phyloP scores from a whole-genome alignment of 2,113 vertebrate species.

The Sinocyclocheilus grahami region DNA sequence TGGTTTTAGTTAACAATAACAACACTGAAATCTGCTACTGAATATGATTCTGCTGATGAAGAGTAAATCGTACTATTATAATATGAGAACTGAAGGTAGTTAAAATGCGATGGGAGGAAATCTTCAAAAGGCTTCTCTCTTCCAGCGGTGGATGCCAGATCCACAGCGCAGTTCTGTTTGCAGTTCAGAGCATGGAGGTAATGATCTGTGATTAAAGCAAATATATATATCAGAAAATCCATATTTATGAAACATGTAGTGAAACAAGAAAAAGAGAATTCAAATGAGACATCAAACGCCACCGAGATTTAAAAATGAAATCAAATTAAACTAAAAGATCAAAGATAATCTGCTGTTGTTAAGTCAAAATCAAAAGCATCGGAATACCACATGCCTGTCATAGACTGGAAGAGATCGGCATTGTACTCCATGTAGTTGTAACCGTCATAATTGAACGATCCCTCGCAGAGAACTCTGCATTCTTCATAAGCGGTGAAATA shows the following conservation, averaged over 20 bases:
- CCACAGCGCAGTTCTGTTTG: slow-evolving; percentile 87
- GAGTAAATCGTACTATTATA: slow-evolving; percentile 85
- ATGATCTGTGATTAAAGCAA: slow-evolving; percentile 81
- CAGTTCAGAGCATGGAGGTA: slow-evolving; percentile 91
- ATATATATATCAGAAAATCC: background rate
- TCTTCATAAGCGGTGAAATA: slow-evolving; percentile 81
- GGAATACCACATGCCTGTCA: slow-evolving; percentile 78
- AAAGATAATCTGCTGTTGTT: background rate
- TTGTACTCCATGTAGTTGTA: slow-evolving; percentile 98
- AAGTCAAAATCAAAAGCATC: background rate
- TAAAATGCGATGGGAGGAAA: slow-evolving; percentile 90
- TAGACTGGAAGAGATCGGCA: slow-evolving; percentile 89
- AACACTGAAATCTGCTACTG: background rate
- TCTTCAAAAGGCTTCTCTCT: slow-evolving; percentile 87
- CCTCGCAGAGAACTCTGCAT: slow-evolving; percentile 89
- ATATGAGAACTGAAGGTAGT: slow-evolving; percentile 98
- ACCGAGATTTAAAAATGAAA: background rate
- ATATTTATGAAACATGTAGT: background rate
- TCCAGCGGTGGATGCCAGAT: slow-evolving; percentile 82
- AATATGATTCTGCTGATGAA: background rate
- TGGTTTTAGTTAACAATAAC: background rate
- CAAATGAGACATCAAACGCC: background rate
- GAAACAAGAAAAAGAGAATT: background rate
- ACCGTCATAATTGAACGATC: slow-evolving; percentile 89
- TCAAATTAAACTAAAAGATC: background rate